Evolutionary conservation across 2,113 vertebrate species (phyloP).

Genomic region (Brachyistius frenatus): DNA sequence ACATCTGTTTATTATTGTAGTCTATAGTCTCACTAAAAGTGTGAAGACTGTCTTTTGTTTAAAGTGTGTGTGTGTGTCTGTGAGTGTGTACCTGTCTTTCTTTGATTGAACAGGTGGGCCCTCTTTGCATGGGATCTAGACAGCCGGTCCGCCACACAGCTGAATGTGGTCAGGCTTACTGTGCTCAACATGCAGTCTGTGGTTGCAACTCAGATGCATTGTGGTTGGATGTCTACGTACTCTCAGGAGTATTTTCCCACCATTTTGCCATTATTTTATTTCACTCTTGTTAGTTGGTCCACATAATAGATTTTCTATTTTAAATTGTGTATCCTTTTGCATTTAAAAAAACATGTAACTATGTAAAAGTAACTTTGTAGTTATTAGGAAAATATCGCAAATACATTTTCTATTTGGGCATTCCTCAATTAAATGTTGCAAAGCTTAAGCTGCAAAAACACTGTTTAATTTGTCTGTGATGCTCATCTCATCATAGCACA

Average conservation of each 20-base stretch:
- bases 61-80: constrained; percentile 36
- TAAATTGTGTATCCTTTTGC: too few relatives aligned
- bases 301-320: too few relatives aligned
- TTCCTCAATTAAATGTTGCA: too few relatives aligned
- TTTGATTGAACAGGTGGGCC: constrained; percentile 64
- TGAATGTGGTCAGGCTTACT: constrained; percentile 63
- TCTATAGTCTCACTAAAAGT: constrained; percentile 13
- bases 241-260: constrained; percentile 22
- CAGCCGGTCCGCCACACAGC: constrained; percentile 39
- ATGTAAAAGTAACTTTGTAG: too few relatives aligned
- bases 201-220: constrained; percentile 32
- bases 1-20: constrained; percentile 12
- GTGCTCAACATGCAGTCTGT: constrained; percentile 37
- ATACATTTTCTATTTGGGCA: too few relatives aligned
- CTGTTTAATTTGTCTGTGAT: too few relatives aligned
- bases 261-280: background rate
- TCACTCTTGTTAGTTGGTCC: too few relatives aligned
- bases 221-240: constrained; percentile 39
- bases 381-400: too few relatives aligned
- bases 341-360: too few relatives aligned
- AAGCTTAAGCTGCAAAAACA: too few relatives aligned
- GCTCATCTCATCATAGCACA: too few relatives aligned
- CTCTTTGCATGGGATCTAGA: constrained; percentile 59
- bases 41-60: constrained; percentile 46
- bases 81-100: constrained; percentile 47